Evolutionary conservation across 2,797 vertebrate genomes (phyloP).

Genomic region (Semaprochilodus insignis): DNA sequence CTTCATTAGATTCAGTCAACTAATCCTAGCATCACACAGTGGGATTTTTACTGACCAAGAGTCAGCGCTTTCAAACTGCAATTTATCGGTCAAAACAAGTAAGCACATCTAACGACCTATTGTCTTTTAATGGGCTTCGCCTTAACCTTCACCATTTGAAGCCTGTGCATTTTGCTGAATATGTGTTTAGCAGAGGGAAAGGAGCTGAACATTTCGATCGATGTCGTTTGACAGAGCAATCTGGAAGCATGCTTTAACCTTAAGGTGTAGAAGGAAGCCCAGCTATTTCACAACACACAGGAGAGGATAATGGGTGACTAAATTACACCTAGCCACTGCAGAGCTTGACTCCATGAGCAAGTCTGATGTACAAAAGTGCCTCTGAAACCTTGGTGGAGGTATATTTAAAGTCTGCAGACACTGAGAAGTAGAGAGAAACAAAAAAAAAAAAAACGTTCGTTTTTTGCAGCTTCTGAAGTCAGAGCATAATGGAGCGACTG

Average conservation of each 20-base stretch:
- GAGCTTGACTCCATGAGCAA: conserved; percentile 12
- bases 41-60: conserved; percentile 39
- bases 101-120: conserved; percentile 42
- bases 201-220: conserved; percentile 32
- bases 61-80: conserved; percentile 29
- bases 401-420: conserved; percentile 11
- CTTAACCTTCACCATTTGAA: conserved; percentile 40
- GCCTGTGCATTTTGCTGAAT: conserved; percentile 43
- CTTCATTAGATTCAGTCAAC: conserved; percentile 27
- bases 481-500: conserved; percentile 17
- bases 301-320: conserved; percentile 39
- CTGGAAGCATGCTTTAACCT: conserved; percentile 42
- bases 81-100: conserved; percentile 37
- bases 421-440: not conserved
- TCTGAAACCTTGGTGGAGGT: conserved; percentile 14
- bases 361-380: conserved; percentile 19
- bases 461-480: conserved; percentile 22
- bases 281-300: conserved; percentile 25
- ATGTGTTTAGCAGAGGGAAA: conserved; percentile 16
- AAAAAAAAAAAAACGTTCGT: not conserved
- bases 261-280: conserved; percentile 38
- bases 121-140: conserved; percentile 46
- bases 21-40: conserved; percentile 33
- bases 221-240: conserved; percentile 38
- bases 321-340: conserved; percentile 8